Percentiles rank a stretch among this genome's conserved stretches.
Conservation (phyloP, 2,888 invertebrate species). For the Mythimna albipuncta region DNA sequence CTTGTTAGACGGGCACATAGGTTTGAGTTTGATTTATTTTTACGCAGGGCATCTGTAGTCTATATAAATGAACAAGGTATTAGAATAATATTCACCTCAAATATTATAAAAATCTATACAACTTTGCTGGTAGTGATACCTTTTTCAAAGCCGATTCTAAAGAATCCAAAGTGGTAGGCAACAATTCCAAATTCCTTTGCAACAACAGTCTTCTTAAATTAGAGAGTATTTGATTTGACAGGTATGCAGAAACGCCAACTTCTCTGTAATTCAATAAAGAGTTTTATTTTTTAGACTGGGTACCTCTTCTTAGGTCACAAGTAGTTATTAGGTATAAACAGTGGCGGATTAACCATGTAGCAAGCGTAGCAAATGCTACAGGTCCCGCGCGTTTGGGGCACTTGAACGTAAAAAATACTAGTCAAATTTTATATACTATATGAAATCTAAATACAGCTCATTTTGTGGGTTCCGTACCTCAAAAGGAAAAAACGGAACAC, state of each 20-base stretch:
- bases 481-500: too few relatives aligned
- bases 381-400: too few relatives aligned
- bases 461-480: too few relatives aligned
- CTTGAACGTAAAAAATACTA: too few relatives aligned
- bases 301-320: too few relatives aligned
- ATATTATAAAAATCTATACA: background rate
- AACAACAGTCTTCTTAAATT: slow-evolving; percentile 91
- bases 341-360: too few relatives aligned
- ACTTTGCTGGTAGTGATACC: slow-evolving; percentile 47
- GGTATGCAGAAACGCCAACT: slow-evolving; percentile 79
- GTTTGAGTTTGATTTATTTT: slow-evolving; percentile 90
- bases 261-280: slow-evolving; percentile 74
- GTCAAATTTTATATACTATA: too few relatives aligned
- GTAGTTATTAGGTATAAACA: background rate
- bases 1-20: slow-evolving; percentile 79
- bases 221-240: slow-evolving; percentile 82
- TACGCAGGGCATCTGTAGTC: slow-evolving; percentile 93
- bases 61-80: slow-evolving; percentile 72
- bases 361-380: too few relatives aligned
- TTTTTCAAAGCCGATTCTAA: slow-evolving; percentile 93
- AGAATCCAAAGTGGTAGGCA: slow-evolving; percentile 94
- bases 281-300: background rate
- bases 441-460: too few relatives aligned
- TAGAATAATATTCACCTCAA: background rate
- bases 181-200: slow-evolving; percentile 93